Percentiles rank a stretch among this genome's conserved stretches.
Evolutionary conservation across 1,140 invertebrate genomes (phyloP).

Genomic region (Zaprionus africanus): DNA sequence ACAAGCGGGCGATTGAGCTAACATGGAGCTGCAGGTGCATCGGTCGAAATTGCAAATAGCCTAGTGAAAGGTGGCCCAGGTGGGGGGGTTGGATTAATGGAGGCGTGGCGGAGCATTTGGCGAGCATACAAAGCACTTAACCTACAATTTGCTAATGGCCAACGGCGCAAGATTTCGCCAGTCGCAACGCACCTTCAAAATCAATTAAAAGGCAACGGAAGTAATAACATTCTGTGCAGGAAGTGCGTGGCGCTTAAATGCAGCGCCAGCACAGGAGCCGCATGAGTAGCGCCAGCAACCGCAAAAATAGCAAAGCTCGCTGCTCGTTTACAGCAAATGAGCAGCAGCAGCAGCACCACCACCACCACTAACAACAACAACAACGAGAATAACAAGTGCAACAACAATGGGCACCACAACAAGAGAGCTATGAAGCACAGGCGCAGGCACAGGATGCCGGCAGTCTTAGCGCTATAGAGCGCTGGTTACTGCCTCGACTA

Average conservation of each 20-base stretch:
- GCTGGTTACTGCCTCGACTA: slow-evolving; percentile 67
- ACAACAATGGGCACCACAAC: slow-evolving; percentile 32
- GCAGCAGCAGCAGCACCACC: slow-evolving; percentile 32
- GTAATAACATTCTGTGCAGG: slow-evolving; percentile 79
- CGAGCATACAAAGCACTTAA: slow-evolving; percentile 70
- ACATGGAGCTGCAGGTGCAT: slow-evolving; percentile 35
- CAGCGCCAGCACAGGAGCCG: slow-evolving; percentile 46
- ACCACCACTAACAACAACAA: slow-evolving; percentile 41
- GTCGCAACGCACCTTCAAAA: slow-evolving; percentile 73
- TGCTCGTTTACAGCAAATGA: slow-evolving; percentile 67
- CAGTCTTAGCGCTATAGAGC: slow-evolving; percentile 60
- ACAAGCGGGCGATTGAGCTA: background rate
- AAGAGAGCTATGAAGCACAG: slow-evolving; percentile 52
- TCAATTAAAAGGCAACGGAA: slow-evolving; percentile 81
- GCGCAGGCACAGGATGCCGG: slow-evolving; percentile 68
- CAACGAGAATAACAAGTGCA: slow-evolving; percentile 29
- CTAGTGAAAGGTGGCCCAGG: background rate
- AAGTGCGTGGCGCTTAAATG: slow-evolving; percentile 79
- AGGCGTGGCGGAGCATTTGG: slow-evolving; percentile 19
- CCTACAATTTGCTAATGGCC: slow-evolving; percentile 79
- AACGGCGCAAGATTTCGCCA: slow-evolving; percentile 52
- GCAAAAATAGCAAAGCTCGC: slow-evolving; percentile 66
- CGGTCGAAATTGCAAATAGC: slow-evolving; percentile 15
- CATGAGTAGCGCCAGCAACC: slow-evolving; percentile 55
- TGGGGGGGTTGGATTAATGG: background rate